Evolutionary conservation across 1,140 invertebrate species (phyloP).

Genomic region (Bombus terrestris): DNA sequence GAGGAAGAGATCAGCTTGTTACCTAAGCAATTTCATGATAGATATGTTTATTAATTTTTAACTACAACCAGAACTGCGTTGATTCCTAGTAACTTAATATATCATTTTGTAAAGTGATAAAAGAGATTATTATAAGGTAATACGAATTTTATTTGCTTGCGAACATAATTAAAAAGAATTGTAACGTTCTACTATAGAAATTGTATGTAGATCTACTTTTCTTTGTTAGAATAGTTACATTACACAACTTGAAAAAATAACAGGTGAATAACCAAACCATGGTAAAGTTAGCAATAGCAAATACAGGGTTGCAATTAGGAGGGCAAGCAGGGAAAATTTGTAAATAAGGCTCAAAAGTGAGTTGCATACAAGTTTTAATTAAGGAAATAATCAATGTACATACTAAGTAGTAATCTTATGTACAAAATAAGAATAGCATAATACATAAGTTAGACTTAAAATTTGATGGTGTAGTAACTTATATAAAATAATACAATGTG

Average conservation of each 20-base stretch:
- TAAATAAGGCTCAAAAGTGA: conserved; percentile 80
- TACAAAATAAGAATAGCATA: conserved; percentile 77
- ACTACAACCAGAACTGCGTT: not conserved
- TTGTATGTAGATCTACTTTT: conserved; percentile 21
- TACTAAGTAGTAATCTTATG: conserved; percentile 80
- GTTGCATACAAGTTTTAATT: conserved; percentile 80
- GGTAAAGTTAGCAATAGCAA: conserved; percentile 60
- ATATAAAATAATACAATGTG: conserved; percentile 56
- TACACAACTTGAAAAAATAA: conserved; percentile 43
- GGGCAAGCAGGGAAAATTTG: conserved; percentile 73
- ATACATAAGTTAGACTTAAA: conserved; percentile 66
- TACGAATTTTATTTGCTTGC: not conserved
- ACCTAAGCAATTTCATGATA: conserved; percentile 31
- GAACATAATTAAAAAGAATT: not conserved
- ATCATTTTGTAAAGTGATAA: not conserved
- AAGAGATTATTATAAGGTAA: not conserved
- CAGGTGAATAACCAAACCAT: conserved; percentile 53
- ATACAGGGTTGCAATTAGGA: conserved; percentile 67
- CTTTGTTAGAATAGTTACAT: conserved; percentile 49
- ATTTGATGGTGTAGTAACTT: conserved; percentile 66
- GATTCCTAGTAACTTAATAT: not conserved
- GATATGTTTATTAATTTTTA: not conserved
- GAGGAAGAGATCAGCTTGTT: conserved; percentile 30
- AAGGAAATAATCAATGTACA: conserved; percentile 78
- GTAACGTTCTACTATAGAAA: conserved; percentile 3